Evolutionary conservation across 92 coral and sea anemone species (phyloP), one percentile per base, ranked within the genome.

Genomic region (Phenganax marumi): DNA sequence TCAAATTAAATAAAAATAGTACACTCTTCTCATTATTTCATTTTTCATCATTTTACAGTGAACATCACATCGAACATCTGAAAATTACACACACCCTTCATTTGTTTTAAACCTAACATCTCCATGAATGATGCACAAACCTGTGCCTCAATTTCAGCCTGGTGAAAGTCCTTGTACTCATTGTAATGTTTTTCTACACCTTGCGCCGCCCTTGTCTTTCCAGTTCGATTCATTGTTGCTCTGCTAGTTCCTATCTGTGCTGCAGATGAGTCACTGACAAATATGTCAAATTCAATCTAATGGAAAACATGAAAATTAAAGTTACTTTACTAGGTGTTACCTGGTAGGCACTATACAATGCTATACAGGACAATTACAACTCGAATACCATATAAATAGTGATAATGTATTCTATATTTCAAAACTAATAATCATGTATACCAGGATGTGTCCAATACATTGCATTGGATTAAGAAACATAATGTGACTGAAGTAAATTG

Each of bases 121-220:
- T 49, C 75, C 89, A 86, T 86, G 48, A 82, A 86, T 7, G 89
- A 75, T 2, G 86, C 86, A 33, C 81, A 86, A 3, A 82, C 60
- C 13, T 82, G 89, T 43, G 89, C 89, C 16, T 61, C 75, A 5
- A 83, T 51, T 52, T 86, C 89, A 68, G 70, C 52, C 62, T 75
- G 78, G 57, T 83, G 82, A 54, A 86, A 86, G 60, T 81, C 86
- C 46, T 86, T 81, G 75, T 82, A 82, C 24, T 82, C 89, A 16
- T 43, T 70, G 54, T 18, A 70, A 18, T 70, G 22, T 25, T 68
- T 68, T 46, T 68, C 16, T 9, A 68, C 73, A 68, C 75, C 52
- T 70, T 70, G 75, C 4, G 75, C 75, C 0, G 75, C 75, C 43
- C 75, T 70, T 26, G 52, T 33, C 17, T 43, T 70, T 11, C 75